These are phyloP conservation scores for Lordiphosa fenestrarum DNA, from an alignment of 2,888 invertebrate genomes.

Conservation along the genomic window DNA sequence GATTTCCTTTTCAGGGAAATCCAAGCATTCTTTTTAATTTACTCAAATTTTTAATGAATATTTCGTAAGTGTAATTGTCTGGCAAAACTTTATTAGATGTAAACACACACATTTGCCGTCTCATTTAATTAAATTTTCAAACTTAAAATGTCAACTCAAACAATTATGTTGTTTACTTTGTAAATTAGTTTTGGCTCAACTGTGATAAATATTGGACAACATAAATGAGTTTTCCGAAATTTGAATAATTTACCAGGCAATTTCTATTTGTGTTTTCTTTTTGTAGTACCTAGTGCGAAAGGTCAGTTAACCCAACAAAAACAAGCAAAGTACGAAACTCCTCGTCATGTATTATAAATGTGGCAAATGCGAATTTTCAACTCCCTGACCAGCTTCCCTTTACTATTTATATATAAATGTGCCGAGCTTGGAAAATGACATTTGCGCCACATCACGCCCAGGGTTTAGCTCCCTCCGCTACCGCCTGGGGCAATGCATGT, in stretches of 20 bases:
- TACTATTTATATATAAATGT: slow-evolving; percentile 16
- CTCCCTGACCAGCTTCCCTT: slow-evolving; percentile 28
- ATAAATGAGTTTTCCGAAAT: not conserved
- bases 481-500: slow-evolving; percentile 54
- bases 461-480: slow-evolving; percentile 24
- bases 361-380: slow-evolving; percentile 60
- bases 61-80: not conserved
- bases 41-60: slow-evolving; percentile 12
- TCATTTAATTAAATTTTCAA: slow-evolving; percentile 11
- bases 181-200: slow-evolving; percentile 3
- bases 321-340: slow-evolving; percentile 17
- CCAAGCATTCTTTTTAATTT: slow-evolving; percentile 7
- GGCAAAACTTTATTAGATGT: not conserved
- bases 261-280: slow-evolving; percentile 1
- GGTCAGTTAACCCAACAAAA: slow-evolving; percentile 60
- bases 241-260: slow-evolving; percentile 8
- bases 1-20: slow-evolving; percentile 9
- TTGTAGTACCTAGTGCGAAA: slow-evolving; percentile 18
- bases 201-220: not conserved
- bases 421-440: slow-evolving; percentile 58
- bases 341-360: slow-evolving; percentile 59
- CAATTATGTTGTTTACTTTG: slow-evolving; percentile 9
- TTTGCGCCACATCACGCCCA: slow-evolving; percentile 64
- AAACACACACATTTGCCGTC: not conserved
- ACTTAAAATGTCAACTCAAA: not conserved